Evolutionary conservation across 2,797 vertebrate species (phyloP), one percentile per base, ranked within the genome.

Genomic region (Spatula versicolor): DNA sequence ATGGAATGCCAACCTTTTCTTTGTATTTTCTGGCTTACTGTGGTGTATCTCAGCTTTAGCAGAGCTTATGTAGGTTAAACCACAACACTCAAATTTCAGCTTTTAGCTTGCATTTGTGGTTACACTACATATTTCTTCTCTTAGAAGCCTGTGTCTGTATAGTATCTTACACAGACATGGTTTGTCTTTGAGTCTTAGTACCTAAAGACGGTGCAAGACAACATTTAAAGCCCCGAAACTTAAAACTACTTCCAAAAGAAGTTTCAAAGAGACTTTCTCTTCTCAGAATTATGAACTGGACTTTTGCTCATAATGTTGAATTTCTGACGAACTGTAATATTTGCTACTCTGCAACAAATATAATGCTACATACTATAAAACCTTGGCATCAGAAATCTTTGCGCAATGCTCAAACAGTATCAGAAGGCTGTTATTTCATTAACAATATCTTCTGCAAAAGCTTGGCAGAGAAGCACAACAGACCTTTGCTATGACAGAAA

Each of bases 41-140:
- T 76, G 22, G 16, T 31, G 1, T 68, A 84, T 31, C 55, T 91
- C 71, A 64, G 45, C 52, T 71, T 67, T 56, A 74, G 71, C 67
- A 62, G 63, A 75, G 22, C 10, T 93, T 73, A 90, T 62, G 56
- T 64, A 93, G 92, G 80, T 88, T 96, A 95, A 96, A 77, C 87
- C 80, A 63, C 95, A 95, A 71, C n/a, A 86, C 21, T 33, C 41
- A 52, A 23, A 64, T 82, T 83, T 83, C 83, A 90, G 58, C 68
- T 93, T 82, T 78, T 39, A 58, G 37, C 84, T 33, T 15, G 82
- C 9, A 4, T 25, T 58, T 39, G 58, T 31, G 80, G 77, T 77
- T 93, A 52, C 11, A 3, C 31, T 85, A 55, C 30, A 7, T 68
- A 46, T 28, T 82, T 83, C 52, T 79, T 79, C 50, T 59, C 41